These are phyloP conservation scores for Pitangus sulphuratus DNA, from an alignment of 2,797 vertebrate genomes.

Conservation along the genomic window DNA sequence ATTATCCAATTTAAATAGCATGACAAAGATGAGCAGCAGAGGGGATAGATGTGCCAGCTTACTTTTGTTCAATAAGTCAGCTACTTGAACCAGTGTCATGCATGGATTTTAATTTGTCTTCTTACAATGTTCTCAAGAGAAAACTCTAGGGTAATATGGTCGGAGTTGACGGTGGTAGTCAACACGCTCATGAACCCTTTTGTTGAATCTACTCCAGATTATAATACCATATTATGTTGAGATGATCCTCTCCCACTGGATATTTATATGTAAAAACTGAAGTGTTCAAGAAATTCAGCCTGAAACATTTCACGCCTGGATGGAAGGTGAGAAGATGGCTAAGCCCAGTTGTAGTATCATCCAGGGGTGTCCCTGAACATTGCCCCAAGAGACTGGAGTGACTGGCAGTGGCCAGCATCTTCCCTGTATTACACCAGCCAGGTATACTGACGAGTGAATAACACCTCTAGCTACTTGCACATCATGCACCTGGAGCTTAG, in stretches of 20 bases:
- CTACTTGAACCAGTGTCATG: neutral
- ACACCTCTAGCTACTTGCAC: neutral
- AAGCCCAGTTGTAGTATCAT: neutral
- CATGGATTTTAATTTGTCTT: neutral
- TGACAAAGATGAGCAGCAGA: neutral
- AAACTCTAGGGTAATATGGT: neutral
- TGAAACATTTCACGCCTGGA: neutral
- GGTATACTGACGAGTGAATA: neutral
- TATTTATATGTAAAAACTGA: neutral
- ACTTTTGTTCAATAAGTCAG: neutral
- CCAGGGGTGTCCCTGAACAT: neutral
- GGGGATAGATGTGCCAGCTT: neutral
- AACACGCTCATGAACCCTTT: rapidly evolving
- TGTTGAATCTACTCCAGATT: neutral
- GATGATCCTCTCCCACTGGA: rapidly evolving
- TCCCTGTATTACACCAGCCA: neutral
- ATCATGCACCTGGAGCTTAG: neutral
- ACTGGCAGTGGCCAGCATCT: neutral
- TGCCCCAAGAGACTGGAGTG: neutral
- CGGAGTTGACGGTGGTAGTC: neutral
- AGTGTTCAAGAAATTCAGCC: neutral
- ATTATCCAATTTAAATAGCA: neutral
- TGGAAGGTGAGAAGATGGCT: neutral
- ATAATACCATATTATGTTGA: rapidly evolving
- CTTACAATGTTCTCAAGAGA: neutral